A percentile compares a stretch with the other conserved stretches of the same genome.
Conservation (phyloP, 2,888 invertebrate genomes). For the Metalampra italica region DNA sequence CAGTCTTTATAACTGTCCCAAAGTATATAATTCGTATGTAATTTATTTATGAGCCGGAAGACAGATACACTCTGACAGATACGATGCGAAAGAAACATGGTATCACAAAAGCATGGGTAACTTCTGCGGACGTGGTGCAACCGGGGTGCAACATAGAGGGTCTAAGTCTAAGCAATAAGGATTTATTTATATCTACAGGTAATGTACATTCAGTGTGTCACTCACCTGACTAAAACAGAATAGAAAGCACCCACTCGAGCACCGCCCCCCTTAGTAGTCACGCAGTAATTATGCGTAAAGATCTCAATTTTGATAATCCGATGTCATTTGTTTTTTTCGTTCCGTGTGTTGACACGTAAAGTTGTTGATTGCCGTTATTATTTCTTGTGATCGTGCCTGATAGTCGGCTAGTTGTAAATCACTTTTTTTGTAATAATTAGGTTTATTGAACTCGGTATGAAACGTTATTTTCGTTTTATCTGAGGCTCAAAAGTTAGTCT, state of each 20-base stretch:
- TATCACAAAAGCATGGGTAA: no score
- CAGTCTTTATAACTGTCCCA: no score
- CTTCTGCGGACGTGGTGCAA: no score
- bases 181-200: background rate
- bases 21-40: no score
- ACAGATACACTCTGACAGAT: no score
- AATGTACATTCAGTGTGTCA: background rate
- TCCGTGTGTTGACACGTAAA: conserved; percentile 62
- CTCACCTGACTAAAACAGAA: background rate
- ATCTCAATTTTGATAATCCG: conserved; percentile 43
- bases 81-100: no score
- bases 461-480: background rate
- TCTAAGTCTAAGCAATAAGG: no score
- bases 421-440: conserved; percentile 2
- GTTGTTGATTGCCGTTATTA: conserved; percentile 61
- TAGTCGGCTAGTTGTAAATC: conserved; percentile 21
- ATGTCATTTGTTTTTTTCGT: conserved; percentile 62
- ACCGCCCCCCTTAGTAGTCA: conserved; percentile 8
- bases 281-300: conserved; percentile 48
- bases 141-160: no score
- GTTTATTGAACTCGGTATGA: background rate
- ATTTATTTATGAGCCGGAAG: no score
- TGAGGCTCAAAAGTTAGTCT: background rate
- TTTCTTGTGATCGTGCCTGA: conserved; percentile 49
- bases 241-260: background rate